A percentile compares a stretch with the other conserved stretches of the same genome.
These are phyloP conservation scores for Solenopsis invicta DNA, from an alignment of 1,140 invertebrate species.

Conservation along the genomic window DNA sequence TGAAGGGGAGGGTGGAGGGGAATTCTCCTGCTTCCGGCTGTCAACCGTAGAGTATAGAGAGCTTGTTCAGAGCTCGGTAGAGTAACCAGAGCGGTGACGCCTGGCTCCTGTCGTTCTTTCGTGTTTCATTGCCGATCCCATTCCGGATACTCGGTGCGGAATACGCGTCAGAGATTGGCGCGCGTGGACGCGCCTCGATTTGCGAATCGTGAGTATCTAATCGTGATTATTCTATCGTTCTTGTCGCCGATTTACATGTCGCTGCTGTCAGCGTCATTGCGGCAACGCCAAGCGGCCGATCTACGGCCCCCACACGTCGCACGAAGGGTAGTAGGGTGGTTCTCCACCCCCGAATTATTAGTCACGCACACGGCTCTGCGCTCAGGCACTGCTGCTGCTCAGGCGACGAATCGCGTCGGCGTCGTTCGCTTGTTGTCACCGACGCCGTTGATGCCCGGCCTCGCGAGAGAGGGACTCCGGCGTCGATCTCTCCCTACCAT, in stretches of 20 bases:
- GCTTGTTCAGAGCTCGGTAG: constrained; percentile 22
- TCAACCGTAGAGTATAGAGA: constrained; percentile 68
- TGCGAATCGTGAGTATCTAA: constrained; percentile 38
- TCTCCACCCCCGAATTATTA: constrained; percentile 82
- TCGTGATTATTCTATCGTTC: not conserved
- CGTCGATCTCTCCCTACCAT: constrained; percentile 53
- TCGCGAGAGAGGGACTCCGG: not conserved
- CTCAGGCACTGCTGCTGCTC: constrained; percentile 27
- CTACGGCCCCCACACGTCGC: constrained; percentile 28
- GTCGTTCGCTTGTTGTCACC: constrained; percentile 42
- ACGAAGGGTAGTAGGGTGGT: constrained; percentile 79
- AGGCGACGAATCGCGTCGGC: constrained; percentile 41
- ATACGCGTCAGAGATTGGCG: not conserved
- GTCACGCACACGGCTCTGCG: constrained; percentile 72
- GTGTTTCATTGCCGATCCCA: not conserved
- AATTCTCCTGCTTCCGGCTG: constrained; percentile 80
- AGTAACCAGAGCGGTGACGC: not conserved
- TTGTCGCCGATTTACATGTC: not conserved
- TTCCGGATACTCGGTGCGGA: not conserved
- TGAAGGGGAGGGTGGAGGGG: constrained; percentile 61
- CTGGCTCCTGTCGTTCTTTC: not conserved
- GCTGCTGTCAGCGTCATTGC: constrained; percentile 46
- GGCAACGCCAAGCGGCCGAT: constrained; percentile 30
- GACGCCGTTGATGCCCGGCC: constrained; percentile 20
- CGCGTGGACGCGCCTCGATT: constrained; percentile 31